phyloP scores from a whole-genome alignment of 2,888 invertebrate genomes.

The Diaperis boleti region DNA sequence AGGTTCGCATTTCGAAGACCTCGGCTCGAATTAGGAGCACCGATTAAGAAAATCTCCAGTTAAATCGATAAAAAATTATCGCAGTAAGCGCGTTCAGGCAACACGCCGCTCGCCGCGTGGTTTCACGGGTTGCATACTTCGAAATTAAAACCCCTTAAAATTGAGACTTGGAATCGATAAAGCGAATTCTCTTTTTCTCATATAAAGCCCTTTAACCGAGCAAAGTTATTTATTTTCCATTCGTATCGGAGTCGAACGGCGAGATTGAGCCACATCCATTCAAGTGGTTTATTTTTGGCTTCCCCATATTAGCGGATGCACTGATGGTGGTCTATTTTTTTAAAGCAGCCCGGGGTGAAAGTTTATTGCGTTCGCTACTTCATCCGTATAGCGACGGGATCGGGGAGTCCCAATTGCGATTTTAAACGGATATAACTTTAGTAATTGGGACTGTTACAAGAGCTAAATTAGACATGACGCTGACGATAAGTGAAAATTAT shows the following conservation, averaged over 20 bases:
- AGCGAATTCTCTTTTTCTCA: conserved; percentile 5
- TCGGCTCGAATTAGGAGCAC: too few relatives aligned
- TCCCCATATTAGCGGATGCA: conserved; percentile 26
- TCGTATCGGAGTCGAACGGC: conserved; percentile 1
- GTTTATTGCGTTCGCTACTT: conserved; percentile 27
- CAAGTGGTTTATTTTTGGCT: conserved; percentile 27
- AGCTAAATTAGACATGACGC: too few relatives aligned
- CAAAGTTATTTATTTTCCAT: conserved; percentile 23
- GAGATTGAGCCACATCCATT: conserved; percentile 3
- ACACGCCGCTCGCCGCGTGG: too few relatives aligned
- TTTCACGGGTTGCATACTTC: background rate
- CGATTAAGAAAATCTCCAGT: too few relatives aligned
- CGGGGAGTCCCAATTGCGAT: conserved; percentile 25
- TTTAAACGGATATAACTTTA: conserved; percentile 30
- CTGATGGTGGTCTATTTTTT: conserved; percentile 16
- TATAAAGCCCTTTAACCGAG: conserved; percentile 3
- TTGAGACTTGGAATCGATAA: background rate
- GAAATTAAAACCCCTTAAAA: conserved; percentile 1
- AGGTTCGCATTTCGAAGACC: conserved; percentile 46
- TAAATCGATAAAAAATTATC: too few relatives aligned
- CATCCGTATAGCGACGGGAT: conserved; percentile 20
- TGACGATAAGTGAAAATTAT: too few relatives aligned
- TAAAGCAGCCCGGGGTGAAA: conserved; percentile 20
- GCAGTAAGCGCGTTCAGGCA: too few relatives aligned
- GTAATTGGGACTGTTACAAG: too few relatives aligned